phyloP scores from a whole-genome alignment of 2,888 invertebrate species.

The Diaphora mendica region DNA sequence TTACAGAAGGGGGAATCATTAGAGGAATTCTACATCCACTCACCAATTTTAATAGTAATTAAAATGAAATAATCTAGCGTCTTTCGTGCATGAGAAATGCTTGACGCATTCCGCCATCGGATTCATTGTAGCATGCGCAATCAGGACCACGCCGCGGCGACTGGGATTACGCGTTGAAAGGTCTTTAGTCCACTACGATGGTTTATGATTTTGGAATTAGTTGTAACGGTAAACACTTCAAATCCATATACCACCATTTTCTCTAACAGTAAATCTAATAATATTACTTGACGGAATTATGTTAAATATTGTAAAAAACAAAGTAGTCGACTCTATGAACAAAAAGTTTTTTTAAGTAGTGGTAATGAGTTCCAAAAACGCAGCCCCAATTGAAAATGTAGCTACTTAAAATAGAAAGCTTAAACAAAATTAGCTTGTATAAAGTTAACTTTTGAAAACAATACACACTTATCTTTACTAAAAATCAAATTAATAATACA shows the following conservation, averaged over 20 bases:
- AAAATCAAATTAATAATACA: neutral
- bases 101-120: constrained; percentile 72
- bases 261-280: neutral
- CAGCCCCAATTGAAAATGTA: neutral
- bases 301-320: neutral
- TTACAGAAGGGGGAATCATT: constrained; percentile 37
- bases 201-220: constrained; percentile 38
- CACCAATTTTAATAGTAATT: constrained; percentile 58
- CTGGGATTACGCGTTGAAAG: constrained; percentile 41
- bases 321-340: neutral
- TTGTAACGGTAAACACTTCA: neutral
- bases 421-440: neutral
- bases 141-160: constrained; percentile 53
- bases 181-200: constrained; percentile 45
- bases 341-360: neutral
- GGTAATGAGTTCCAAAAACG: neutral
- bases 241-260: neutral
- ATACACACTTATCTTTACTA: neutral
- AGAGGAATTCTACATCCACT: constrained; percentile 67
- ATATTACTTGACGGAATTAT: neutral
- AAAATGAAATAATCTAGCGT: constrained; percentile 54
- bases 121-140: constrained; percentile 70
- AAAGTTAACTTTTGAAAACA: neutral
- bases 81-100: constrained; percentile 63
- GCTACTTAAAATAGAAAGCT: neutral